Percentiles rank a stretch among this genome's conserved stretches.
Conservation (phyloP, 2,888 invertebrate genomes). For the Athalia circularis region DNA sequence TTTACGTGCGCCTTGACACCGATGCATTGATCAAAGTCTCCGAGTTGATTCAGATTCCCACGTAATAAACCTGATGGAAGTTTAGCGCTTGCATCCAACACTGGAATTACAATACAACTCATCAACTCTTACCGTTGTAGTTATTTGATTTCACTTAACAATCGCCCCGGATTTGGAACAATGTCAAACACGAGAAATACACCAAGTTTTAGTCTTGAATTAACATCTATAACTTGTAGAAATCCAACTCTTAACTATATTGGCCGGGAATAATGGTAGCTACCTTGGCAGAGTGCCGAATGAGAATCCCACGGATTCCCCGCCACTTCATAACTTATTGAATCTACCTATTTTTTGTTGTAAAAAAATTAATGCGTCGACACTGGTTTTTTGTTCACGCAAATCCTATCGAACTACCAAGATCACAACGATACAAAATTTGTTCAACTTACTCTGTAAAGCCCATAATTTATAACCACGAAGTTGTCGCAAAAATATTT, state of each 20-base stretch:
- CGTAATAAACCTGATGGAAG: conserved; percentile 82
- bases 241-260: conserved; percentile 1
- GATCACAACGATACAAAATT: neutral
- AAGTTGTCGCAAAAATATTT: conserved; percentile 81
- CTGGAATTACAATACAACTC: conserved; percentile 72
- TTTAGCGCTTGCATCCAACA: conserved; percentile 85
- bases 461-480: conserved; percentile 84
- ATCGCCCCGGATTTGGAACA: conserved; percentile 26
- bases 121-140: neutral
- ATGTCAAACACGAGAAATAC: conserved; percentile 18
- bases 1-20: conserved; percentile 77
- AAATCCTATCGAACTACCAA: neutral
- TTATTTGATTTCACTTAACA: neutral
- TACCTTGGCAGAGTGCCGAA: conserved; percentile 32
- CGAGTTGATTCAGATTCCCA: conserved; percentile 83
- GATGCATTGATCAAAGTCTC: conserved; percentile 83
- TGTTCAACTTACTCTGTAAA: conserved; percentile 80
- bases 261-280: conserved; percentile 25
- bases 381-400: neutral
- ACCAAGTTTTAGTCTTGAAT: conserved; percentile 34
- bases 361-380: neutral
- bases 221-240: conserved; percentile 16
- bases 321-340: neutral
- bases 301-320: conserved; percentile 3
- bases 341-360: neutral